A percentile compares a stretch with the other conserved stretches of the same genome.
These are phyloP conservation scores for Lutra lutra DNA, from an alignment of 2,797 vertebrate genomes.

Conservation along the genomic window DNA sequence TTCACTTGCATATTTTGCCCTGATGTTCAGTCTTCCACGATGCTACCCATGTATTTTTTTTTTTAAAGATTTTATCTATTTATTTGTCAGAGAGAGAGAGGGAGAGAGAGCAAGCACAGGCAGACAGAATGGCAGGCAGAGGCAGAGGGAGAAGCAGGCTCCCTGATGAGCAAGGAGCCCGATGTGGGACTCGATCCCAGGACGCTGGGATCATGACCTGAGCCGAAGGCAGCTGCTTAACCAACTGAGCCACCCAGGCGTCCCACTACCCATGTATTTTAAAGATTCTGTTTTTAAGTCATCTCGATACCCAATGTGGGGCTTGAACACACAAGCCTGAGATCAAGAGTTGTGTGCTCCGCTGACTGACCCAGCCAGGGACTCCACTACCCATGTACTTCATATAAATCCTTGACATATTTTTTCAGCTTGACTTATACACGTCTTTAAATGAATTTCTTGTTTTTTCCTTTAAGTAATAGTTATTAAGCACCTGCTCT, in stretches of 20 bases:
- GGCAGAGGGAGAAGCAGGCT: no score
- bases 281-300: background rate
- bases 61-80: background rate
- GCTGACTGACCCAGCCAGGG: background rate
- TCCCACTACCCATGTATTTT: background rate
- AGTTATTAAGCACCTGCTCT: background rate
- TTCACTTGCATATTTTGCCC: background rate
- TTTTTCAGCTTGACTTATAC: background rate
- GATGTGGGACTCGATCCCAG: no score
- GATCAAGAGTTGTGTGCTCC: background rate
- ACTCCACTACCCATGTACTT: background rate
- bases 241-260: no score
- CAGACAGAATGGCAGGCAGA: no score
- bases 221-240: no score
- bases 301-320: background rate
- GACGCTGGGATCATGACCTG: no score
- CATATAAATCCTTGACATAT: background rate
- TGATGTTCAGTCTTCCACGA: background rate
- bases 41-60: background rate
- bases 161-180: no score
- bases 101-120: no score
- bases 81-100: no score
- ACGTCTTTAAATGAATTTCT: background rate
- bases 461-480: background rate
- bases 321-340: background rate